Evolutionary conservation across 2,888 invertebrate genomes (phyloP).

Genomic region (Cephus rjabovi): DNA sequence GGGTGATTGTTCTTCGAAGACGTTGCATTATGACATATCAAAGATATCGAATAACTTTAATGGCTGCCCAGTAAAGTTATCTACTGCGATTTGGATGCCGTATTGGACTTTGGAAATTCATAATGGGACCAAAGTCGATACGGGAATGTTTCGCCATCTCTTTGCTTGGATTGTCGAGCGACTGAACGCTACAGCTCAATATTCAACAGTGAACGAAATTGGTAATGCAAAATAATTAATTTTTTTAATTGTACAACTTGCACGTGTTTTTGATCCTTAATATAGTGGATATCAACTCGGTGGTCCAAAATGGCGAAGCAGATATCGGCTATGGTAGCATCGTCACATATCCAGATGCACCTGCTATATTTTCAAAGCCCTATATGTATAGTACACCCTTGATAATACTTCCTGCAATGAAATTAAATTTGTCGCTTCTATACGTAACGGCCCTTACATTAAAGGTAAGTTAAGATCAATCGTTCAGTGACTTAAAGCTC

Average conservation of each 20-base stretch:
- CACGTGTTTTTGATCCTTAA: not conserved
- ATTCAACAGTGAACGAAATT: not conserved
- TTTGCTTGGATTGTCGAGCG: constrained; percentile 6
- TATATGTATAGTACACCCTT: not conserved
- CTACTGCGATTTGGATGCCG: constrained; percentile 10
- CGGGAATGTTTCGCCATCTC: not conserved
- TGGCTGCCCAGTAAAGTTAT: constrained; percentile 6
- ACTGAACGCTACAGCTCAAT: constrained; percentile 10
- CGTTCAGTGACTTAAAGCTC: not conserved
- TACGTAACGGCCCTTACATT: not conserved
- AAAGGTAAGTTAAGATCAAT: not conserved
- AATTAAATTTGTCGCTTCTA: not conserved
- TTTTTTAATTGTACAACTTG: not conserved
- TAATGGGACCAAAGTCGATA: not conserved
- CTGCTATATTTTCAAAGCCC: not conserved
- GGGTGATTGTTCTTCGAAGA: not conserved
- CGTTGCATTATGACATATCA: not conserved
- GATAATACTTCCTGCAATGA: not conserved
- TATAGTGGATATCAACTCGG: not conserved
- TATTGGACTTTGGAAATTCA: not conserved
- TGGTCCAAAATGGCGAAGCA: not conserved
- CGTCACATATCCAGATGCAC: not conserved
- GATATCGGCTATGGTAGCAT: constrained; percentile 11
- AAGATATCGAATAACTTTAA: constrained; percentile 8
- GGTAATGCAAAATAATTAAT: not conserved